Percentiles rank a stretch among this genome's conserved stretches.
Evolutionary conservation across 2,113 vertebrate genomes (phyloP).

Genomic region (Neolamprologus falcicula): DNA sequence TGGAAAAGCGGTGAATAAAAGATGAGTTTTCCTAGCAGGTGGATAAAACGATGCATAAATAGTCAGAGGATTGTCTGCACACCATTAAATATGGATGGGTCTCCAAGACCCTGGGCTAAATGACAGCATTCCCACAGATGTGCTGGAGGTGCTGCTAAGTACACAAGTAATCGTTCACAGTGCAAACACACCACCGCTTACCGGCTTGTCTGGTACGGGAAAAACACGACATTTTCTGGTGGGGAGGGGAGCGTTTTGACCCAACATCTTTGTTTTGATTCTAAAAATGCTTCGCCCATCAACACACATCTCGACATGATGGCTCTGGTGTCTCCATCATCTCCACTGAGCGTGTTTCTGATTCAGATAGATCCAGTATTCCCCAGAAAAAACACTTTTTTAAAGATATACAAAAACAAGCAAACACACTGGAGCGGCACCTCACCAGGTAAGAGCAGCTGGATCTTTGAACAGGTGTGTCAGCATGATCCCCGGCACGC

Average conservation of each 20-base stretch:
- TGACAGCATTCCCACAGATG: conserved; percentile 45
- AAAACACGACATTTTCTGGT: background rate
- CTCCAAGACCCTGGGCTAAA: conserved; percentile 19
- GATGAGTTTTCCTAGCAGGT: conserved; percentile 42
- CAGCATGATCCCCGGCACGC: background rate
- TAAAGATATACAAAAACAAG: background rate
- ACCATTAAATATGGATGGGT: conserved; percentile 61
- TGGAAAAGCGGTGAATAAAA: conserved; percentile 54
- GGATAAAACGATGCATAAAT: conserved; percentile 47
- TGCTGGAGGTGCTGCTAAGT: conserved; percentile 14
- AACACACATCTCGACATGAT: background rate
- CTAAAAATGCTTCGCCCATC: background rate
- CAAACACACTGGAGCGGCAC: background rate
- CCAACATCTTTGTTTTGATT: background rate
- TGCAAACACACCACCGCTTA: background rate
- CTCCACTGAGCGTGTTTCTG: background rate
- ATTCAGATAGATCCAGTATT: background rate
- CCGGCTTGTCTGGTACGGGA: background rate
- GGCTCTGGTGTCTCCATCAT: background rate
- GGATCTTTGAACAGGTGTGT: conserved; percentile 23
- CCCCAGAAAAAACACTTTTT: background rate
- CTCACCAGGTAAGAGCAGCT: conserved; percentile 23
- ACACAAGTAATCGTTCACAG: conserved; percentile 37
- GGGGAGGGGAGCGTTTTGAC: background rate
- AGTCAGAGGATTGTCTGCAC: conserved; percentile 36